These are phyloP conservation scores for Lithophane semibrunnea DNA, from an alignment of 2,888 invertebrate genomes.

Conservation along the genomic window DNA sequence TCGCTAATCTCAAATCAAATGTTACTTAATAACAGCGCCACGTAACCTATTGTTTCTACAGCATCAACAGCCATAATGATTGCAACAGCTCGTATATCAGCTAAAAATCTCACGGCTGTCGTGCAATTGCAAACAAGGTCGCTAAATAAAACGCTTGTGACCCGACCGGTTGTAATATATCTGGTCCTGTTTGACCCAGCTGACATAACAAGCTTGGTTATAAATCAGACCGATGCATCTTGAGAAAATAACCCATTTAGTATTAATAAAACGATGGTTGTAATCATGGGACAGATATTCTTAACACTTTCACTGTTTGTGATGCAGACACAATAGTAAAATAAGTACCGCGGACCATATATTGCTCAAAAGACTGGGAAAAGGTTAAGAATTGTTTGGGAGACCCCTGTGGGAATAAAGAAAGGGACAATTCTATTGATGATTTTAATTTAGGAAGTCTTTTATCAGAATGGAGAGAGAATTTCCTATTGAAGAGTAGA, in stretches of 20 bases:
- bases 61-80: slow-evolving; percentile 33
- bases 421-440: slow-evolving; percentile 17
- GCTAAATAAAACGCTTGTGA: slow-evolving; percentile 55
- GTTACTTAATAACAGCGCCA: slow-evolving; percentile 40
- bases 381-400: slow-evolving; percentile 10
- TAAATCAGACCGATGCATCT: slow-evolving; percentile 35
- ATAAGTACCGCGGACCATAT: slow-evolving; percentile 5
- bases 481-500: slow-evolving; percentile 1
- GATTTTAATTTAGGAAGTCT: slow-evolving; percentile 28
- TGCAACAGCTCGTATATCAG: slow-evolving; percentile 47
- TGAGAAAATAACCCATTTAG: slow-evolving; percentile 2
- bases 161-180: slow-evolving; percentile 71
- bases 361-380: slow-evolving; percentile 12
- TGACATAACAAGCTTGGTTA: slow-evolving; percentile 45
- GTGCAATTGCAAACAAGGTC: slow-evolving; percentile 64
- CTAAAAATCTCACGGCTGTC: slow-evolving; percentile 58
- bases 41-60: slow-evolving; percentile 48
- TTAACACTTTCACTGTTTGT: slow-evolving; percentile 4
- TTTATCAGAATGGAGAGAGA: slow-evolving; percentile 13
- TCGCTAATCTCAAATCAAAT: slow-evolving; percentile 43
- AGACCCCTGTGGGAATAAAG: not conserved
- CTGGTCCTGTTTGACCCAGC: slow-evolving; percentile 42
- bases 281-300: not conserved
- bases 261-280: not conserved
- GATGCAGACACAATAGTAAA: not conserved